Conservation (phyloP, 2,797 vertebrate genomes). For the Cyclura pinguis region DNA sequence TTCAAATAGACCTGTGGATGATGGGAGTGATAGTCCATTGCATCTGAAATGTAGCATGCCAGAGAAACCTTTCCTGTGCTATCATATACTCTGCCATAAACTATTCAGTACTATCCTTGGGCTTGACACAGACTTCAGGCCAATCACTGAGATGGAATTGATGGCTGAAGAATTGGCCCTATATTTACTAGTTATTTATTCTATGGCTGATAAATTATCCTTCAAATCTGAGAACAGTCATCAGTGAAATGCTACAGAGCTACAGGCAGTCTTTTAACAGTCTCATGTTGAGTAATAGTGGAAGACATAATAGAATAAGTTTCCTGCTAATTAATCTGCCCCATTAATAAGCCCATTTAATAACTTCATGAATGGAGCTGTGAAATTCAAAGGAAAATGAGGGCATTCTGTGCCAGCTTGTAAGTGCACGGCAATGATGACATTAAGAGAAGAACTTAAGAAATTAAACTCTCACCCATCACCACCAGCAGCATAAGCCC, state of each 20-base stretch:
- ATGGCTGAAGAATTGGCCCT: constrained; percentile 14
- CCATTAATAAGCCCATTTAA: constrained; percentile 27
- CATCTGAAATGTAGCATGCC: too few species aligned
- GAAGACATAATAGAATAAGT: constrained; percentile 26
- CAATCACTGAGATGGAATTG: constrained; percentile 4
- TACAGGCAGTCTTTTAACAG: constrained; percentile 14
- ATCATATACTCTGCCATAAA: not conserved
- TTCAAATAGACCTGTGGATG: not conserved
- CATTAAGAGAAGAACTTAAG: not conserved
- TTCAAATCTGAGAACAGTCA: constrained; percentile 12
- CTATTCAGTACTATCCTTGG: not conserved
- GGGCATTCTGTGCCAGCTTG: not conserved
- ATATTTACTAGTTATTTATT: constrained; percentile 37
- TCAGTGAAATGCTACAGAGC: constrained; percentile 22
- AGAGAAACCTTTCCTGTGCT: not conserved
- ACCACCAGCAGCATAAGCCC: too few species aligned
- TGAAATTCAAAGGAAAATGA: constrained; percentile 1
- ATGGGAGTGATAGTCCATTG: not conserved
- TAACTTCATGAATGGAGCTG: constrained; percentile 44
- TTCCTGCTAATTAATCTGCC: constrained; percentile 31
- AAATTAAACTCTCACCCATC: not conserved
- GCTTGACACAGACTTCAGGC: not conserved
- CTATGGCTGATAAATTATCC: constrained; percentile 16
- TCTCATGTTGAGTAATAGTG: constrained; percentile 22
- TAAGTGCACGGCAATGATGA: not conserved